Evolutionary conservation across 2,113 vertebrate genomes (phyloP), one percentile per base, ranked within the genome.

Genomic region (Ursus arctos): DNA sequence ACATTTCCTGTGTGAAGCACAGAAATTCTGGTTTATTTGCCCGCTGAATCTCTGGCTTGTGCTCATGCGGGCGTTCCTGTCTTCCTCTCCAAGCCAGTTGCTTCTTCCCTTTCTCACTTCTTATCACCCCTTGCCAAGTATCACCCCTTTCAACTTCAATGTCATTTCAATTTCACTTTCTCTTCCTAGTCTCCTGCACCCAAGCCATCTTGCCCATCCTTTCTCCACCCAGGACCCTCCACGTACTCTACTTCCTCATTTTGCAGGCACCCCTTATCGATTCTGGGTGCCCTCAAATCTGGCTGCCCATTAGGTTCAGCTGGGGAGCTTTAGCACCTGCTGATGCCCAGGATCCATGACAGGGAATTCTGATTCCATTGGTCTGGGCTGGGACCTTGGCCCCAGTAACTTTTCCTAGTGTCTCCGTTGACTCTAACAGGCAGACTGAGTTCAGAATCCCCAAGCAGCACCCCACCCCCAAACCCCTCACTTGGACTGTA

Each of bases 1-100:
- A 12, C 53, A 9, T 77, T 93, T 98, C 57, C 96, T 63, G 53
- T 59, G 65, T 24, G 28, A 93, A 81, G 40, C 81, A 9, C 53
- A 28, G 77, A 79, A 59, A 0, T 49, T 72, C 13, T 49, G 43
- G 21, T 67, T 69, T 26, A 1, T 31, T 21, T 88, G 88, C 21
- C 72, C 57, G 3, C 53, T 4, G 82, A 59, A 7, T 51, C 7
- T 16, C 61, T 67, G 43, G 21, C 18, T 47, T 8, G 1, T 13
- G 47, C 47, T 40, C 7, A 0, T 1, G 18, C 59, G 28, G 13
- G 43, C 12, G 5, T 15, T 87, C 67, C 71, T 59, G 26, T 31
- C 74, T 71, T 47, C 57, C 65, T 86, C 40, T 57, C n/a, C 59
- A 61, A 7, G 69, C 26, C 31, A 24, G 65, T 11, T 0, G 11